phyloP scores from a whole-genome alignment of 2,888 invertebrate genomes.

The Ceriagrion tenellum region DNA sequence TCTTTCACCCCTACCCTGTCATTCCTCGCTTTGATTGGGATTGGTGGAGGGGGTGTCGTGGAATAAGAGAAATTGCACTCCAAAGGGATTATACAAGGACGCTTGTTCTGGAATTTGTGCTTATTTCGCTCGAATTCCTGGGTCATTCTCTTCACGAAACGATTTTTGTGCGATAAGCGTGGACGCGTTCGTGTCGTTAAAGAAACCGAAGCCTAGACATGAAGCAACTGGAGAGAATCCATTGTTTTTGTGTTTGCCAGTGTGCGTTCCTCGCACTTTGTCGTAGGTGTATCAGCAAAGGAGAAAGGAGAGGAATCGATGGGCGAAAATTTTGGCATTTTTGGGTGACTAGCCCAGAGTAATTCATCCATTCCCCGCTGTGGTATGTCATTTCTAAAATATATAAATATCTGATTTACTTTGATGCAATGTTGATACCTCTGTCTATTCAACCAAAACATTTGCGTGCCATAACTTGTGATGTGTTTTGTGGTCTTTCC shows the following conservation, averaged over 20 bases:
- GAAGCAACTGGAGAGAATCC: neutral
- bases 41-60: neutral
- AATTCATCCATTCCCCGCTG: too few species aligned
- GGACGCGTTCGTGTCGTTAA: neutral
- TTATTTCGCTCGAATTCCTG: neutral
- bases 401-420: too few species aligned
- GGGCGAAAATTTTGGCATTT: too few species aligned
- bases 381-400: too few species aligned
- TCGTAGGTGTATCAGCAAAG: neutral
- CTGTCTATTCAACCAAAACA: too few species aligned
- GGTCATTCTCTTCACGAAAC: conserved; percentile 15
- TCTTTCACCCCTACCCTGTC: neutral
- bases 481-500: too few species aligned
- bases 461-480: too few species aligned
- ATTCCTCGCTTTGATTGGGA: neutral
- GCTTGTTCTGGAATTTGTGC: neutral
- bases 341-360: too few species aligned
- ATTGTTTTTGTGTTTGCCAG: neutral
- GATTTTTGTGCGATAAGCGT: neutral
- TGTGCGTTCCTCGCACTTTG: neutral
- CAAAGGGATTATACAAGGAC: neutral
- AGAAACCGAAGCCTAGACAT: neutral
- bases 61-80: neutral
- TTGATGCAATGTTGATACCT: too few species aligned
- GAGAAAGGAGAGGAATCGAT: too few species aligned